Conservation (phyloP, 2,797 vertebrate species). For the Epinephelus awoara region DNA sequence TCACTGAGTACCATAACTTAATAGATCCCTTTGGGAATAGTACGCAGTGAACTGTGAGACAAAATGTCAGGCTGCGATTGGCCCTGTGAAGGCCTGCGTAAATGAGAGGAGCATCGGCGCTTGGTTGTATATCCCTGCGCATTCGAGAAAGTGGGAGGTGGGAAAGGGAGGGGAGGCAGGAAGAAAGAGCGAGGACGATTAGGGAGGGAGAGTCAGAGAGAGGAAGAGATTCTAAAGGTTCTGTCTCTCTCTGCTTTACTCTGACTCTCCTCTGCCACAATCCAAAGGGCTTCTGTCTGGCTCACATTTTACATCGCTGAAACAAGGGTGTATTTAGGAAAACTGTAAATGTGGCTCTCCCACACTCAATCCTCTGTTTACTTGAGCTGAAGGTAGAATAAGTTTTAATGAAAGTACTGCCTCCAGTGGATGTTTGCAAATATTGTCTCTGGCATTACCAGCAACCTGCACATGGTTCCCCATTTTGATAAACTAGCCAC, state of each 20-base stretch:
- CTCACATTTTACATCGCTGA: neutral
- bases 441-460: constrained; percentile 4
- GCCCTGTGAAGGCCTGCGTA: constrained; percentile 73
- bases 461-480: neutral
- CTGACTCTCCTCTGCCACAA: neutral
- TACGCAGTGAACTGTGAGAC: constrained; percentile 81
- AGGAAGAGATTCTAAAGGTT: constrained; percentile 37
- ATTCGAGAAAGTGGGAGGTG: constrained; percentile 44
- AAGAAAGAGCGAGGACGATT: constrained; percentile 28
- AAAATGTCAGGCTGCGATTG: constrained; percentile 82
- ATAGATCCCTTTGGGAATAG: constrained; percentile 86
- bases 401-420: neutral
- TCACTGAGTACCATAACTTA: constrained; percentile 81
- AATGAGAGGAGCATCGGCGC: constrained; percentile 66
- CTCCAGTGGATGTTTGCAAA: constrained; percentile 8
- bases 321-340: neutral
- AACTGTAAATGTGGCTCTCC: neutral
- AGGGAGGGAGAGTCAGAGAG: constrained; percentile 27
- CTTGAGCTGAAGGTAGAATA: constrained; percentile 17
- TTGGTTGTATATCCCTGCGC: constrained; percentile 48
- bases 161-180: constrained; percentile 16
- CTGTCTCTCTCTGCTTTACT: constrained; percentile 13
- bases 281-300: constrained; percentile 3
- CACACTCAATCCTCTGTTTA: constrained; percentile 5
- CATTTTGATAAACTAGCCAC: neutral